Evolutionary conservation across 2,797 vertebrate species (phyloP), one percentile per base, ranked within the genome.

Genomic region (Argya squamiceps): DNA sequence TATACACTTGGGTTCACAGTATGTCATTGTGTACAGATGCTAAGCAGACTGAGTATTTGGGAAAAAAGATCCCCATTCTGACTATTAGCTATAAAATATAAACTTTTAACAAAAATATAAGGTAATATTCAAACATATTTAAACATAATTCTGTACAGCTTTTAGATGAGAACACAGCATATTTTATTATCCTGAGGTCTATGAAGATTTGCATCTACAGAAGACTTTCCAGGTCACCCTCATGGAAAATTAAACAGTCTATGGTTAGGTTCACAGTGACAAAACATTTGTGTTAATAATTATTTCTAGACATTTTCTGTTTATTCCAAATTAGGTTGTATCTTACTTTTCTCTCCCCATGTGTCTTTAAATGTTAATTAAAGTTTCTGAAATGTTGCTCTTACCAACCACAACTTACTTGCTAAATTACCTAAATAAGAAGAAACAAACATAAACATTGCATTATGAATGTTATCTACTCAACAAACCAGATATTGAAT

Each of bases 301-400:
- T 74, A 77, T 70, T 75, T 74, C 67, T 59, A 82, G 41, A 44
- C n/a, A 85, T 52, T 59, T 3, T 10, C n/a, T 30, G 2, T 58
- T 84, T 62, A 79, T 74, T 87, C 36, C 46, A 11, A 82, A 15
- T 52, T 50, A 92, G 12, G 37, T 53, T 6, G 0, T 34, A 68
- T 80, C 30, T 81, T 78, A 67, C 36, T 96, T 89, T 89, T 37
- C 21, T 78, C 39, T 84, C 46, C 34, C 15, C 20, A 43, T 21
- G 8, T 71, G 18, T 39, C 49, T 93, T 94, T 85, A 83, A 82
- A 80, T 34, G 58, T 47, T 89, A 91, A 73, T 82, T 84, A 87
- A 90, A 84, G 32, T 84, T 93, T 87, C 84, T 79, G 53, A 91
- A 92, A 92, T 77, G 36, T 71, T 74, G 37, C 14, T 70, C 86